phyloP scores from a whole-genome alignment of 2,113 vertebrate genomes.

The Muntiacus reevesi region DNA sequence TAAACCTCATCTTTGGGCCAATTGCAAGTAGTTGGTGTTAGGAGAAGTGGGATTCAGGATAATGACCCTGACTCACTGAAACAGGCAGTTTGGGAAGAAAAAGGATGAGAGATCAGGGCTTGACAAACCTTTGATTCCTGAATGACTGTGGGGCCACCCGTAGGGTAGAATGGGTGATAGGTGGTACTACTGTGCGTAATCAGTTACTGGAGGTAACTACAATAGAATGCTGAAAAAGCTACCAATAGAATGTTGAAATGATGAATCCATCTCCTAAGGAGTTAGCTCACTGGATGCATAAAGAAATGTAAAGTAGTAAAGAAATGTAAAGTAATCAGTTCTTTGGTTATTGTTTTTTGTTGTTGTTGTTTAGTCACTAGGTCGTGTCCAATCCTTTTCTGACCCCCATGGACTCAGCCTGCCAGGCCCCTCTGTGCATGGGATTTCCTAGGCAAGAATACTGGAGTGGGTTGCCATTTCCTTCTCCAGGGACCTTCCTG shows the following conservation, averaged over 20 bases:
- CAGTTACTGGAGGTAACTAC: background rate
- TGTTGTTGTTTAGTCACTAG: background rate
- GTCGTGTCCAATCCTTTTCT: background rate
- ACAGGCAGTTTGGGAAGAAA: background rate
- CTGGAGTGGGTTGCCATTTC: background rate
- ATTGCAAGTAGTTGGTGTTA: background rate
- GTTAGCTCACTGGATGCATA: background rate
- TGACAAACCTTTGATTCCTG: background rate
- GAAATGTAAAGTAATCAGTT: background rate
- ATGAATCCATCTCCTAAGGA: background rate
- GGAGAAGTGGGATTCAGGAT: background rate
- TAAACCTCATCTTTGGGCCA: background rate
- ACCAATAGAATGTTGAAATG: background rate
- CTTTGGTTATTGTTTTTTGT: background rate
- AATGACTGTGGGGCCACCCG: background rate
- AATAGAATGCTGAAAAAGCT: background rate
- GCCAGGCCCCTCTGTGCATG: background rate
- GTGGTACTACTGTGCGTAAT: background rate
- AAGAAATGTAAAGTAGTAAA: background rate
- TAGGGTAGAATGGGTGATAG: background rate
- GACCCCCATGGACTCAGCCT: background rate
- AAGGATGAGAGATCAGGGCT: background rate
- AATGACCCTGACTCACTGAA: background rate
- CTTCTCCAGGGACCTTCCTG: background rate
- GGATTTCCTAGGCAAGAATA: background rate